phyloP scores from a whole-genome alignment of 2,797 vertebrate genomes.

The Rhinella marina region DNA sequence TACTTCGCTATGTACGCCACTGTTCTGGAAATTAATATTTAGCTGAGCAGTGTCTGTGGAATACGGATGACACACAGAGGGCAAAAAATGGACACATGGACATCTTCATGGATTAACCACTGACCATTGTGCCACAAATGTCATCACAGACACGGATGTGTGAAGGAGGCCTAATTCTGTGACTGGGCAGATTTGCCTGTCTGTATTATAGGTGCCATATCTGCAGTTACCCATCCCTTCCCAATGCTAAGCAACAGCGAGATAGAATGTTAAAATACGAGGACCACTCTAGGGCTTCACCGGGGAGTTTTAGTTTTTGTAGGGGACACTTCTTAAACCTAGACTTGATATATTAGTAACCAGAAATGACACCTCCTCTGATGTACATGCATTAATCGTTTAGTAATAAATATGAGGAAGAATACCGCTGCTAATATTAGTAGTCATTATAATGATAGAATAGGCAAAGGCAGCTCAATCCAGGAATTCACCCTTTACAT shows the following conservation, averaged over 20 bases:
- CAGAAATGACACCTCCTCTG: not conserved
- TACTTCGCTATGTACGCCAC: no score
- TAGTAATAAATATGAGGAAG: no score
- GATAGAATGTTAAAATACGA: not conserved
- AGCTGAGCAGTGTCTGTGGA: no score
- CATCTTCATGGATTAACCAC: no score
- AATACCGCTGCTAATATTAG: not conserved
- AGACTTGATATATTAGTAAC: not conserved
- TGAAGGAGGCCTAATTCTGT: not conserved
- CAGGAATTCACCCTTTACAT: constrained; percentile 22
- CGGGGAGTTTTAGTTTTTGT: no score
- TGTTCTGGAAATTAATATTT: no score
- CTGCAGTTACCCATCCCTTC: not conserved
- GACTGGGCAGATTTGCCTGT: not conserved
- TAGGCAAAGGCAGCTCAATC: not conserved
- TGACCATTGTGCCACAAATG: no score
- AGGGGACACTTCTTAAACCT: not conserved
- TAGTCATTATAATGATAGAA: not conserved
- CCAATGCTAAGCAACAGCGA: not conserved
- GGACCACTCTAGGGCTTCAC: not conserved
- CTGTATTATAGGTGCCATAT: not conserved
- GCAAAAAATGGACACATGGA: no score
- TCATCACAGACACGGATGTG: no score
- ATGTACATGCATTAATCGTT: not conserved
- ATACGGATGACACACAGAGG: no score